Evolutionary conservation across 2,888 invertebrate genomes (phyloP), one percentile per base, ranked within the genome.

Genomic region (Callosobruchus maculatus): DNA sequence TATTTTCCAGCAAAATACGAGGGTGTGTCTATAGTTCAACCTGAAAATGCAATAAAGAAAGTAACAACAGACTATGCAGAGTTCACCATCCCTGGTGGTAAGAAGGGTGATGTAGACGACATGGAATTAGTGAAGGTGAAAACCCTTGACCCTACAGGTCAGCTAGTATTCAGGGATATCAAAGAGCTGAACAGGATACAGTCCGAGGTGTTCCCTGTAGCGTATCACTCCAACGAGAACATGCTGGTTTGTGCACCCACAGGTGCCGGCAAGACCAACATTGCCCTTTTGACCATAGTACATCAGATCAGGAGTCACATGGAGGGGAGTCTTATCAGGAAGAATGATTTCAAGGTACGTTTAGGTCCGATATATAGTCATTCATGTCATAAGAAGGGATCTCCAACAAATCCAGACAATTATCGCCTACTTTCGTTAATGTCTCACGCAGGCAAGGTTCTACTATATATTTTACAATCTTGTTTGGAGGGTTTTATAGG

Each of bases 251-350:
- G 99, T 87, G 99, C 99, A 0, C 99, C 99, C 0, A 99, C 99
- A 0, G 99, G 99, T 3, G 98, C 99, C 0, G 99, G 99, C 30
- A 99, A 99, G 88, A 99, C 99, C 0, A 99, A 99, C 85, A 96
- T 99, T 73, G 99, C 99, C 0, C 91, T 99, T 89, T 87, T 99
- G 70, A 91, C 97, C 0, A 94, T 99, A 22, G 91, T 98, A 0
- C 95, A 97, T 86, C 95, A 97, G 79, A 92, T 99, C 70, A 94
- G 95, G 78, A 93, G 95, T 77, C 94, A 97, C 84, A 91, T 97
- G 71, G 92, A 93, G 80, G 91, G 93, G 79, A 94, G 94, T 73
- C 90, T 95, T 2, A 93, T 98, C 73, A 92, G 94, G 87, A 95
- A 94, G 83, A 94, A 97, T 87, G 93, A 96, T 82, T 99, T 99